Conservation (phyloP, 2,797 vertebrate genomes). For the Australoheros facetus region DNA sequence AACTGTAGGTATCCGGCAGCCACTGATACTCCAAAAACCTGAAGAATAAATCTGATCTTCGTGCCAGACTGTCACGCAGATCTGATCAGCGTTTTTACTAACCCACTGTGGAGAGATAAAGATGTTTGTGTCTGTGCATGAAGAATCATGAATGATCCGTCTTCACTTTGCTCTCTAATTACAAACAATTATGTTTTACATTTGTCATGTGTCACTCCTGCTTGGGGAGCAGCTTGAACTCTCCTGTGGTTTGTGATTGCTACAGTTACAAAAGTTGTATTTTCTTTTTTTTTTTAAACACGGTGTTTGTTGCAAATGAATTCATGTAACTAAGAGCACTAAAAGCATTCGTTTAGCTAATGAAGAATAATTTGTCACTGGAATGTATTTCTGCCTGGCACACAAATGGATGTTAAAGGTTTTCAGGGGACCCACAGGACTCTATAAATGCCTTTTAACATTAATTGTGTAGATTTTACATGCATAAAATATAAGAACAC, state of each 20-base stretch:
- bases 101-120: constrained; percentile 9
- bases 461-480: constrained; percentile 24
- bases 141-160: constrained; percentile 6
- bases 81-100: constrained; percentile 36
- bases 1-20: background rate
- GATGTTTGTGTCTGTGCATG: background rate
- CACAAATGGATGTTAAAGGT: constrained; percentile 50
- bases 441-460: constrained; percentile 49
- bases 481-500: constrained; percentile 37
- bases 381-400: constrained; percentile 49
- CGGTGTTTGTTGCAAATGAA: constrained; percentile 40
- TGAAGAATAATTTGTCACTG: constrained; percentile 61
- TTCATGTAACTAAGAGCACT: constrained; percentile 57
- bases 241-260: constrained; percentile 10
- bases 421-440: constrained; percentile 13
- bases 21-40: background rate
- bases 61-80: constrained; percentile 36
- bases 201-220: constrained; percentile 22
- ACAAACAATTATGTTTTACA: constrained; percentile 43
- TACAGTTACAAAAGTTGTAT: constrained; percentile 23
- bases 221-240: constrained; percentile 13
- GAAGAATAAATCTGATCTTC: constrained; percentile 18
- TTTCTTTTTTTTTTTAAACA: background rate
- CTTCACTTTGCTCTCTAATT: constrained; percentile 42
- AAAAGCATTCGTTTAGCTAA: constrained; percentile 66